Evolutionary conservation across 2,797 vertebrate genomes (phyloP), one percentile per base, ranked within the genome.

Genomic region (Myoxocephalus aenaeus): DNA sequence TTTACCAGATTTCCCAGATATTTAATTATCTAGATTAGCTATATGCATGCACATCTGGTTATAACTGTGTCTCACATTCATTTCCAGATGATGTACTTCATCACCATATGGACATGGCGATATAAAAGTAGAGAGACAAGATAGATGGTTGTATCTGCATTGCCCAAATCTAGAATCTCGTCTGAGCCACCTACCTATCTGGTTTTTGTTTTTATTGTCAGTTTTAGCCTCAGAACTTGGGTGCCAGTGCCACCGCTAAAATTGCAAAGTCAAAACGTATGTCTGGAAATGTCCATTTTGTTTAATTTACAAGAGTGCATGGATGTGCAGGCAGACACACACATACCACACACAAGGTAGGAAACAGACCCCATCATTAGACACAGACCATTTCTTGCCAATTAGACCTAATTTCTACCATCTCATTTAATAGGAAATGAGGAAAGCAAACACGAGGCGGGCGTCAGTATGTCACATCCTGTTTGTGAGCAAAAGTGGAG

Each of bases 361-460:
- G 75, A 76, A 84, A 86, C 77, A 46, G 58, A 62, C 66, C 56
- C 64, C 38, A 48, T 81, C 83, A 88, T 89, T 83, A 87, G 79
- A 77, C 73, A 69, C 75, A 80, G 81, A 79, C 68, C 22, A 85
- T 87, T 90, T 86, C 73, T 82, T 84, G 65, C 81, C 69, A 77
- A 87, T 90, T 87, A 89, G 42, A 75, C 34, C 71, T 78, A 7
- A 42, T 89, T 82, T 86, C 27, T 76, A 74, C 50, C 38, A 70
- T 88, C 66, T 87, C 48, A 73, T 86, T 65, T 51, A 83, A 82
- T 59, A 65, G 80, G 68, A 87, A 86, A 86, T 1, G 61, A 89
- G 83, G 29, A 67, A 69, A 79, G 79, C 74, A 85, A 89, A 88
- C 75, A 82, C 13, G 25, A 71, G 58, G 51, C 70, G 1, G 59